Evolutionary conservation across 1,140 invertebrate species (phyloP), one percentile per base, ranked within the genome.

Genomic region (Laupala kohalensis): DNA sequence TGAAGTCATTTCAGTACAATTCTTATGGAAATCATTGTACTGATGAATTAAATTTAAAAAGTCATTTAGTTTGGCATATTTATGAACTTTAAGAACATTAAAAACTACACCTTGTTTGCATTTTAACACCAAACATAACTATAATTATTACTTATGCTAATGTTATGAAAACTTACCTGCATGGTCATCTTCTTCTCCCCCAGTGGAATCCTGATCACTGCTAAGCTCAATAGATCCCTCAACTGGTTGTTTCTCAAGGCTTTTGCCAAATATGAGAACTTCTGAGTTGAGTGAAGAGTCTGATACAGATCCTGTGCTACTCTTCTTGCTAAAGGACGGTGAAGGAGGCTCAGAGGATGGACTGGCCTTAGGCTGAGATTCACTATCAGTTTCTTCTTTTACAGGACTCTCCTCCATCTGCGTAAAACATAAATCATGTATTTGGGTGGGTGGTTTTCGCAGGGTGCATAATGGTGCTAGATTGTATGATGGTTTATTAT

Each of bases 191-290:
- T 90, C 89, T 75, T 92, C 90, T 0, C 90, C 90, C 73, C 88
- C 90, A 0, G 90, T 92, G 6, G 90, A 92, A 76, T 92, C 90
- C 75, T 92, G 89, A 80, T 92, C 90, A 23, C 87, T 89, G 71
- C 86, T 87, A 62, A 89, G 76, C 73, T 86, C 85, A 74, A 89
- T 80, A 71, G 79, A 79, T n/a, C 78, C 80, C 69, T 84, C 81
- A 28, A 84, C 79, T 30, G 80, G 77, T 69, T 83, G 82, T 74
- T 83, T 81, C 6, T 83, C 82, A 12, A 85, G 76, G 76, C 84
- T 84, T 69, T 81, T 83, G 9, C 84, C 84, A 77, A 86, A 85
- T 69, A 85, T 72, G 62, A 85, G 76, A 29, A 86, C 81, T 30
- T 85, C 83, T n/a, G 74, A 77, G 67, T 80, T 76, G 12, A 69